A percentile compares a stretch with the other conserved stretches of the same genome.
phyloP scores from a whole-genome alignment of 1,140 invertebrate genomes.

The Drosophila parvula region DNA sequence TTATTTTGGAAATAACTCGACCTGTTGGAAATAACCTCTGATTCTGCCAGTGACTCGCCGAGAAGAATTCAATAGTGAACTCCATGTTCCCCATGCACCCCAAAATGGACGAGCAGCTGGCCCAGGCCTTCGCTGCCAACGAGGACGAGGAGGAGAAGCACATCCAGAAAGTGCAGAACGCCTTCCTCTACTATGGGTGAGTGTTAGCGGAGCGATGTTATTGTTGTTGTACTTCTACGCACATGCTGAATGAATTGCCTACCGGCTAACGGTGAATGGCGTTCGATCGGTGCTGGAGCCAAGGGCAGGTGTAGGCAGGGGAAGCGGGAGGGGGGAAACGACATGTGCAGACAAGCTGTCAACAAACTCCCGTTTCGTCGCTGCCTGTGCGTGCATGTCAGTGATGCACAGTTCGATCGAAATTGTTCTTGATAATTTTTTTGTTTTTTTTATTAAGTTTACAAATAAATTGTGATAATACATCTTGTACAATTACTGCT shows the following conservation, averaged over 20 bases:
- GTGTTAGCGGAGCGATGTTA: constrained; percentile 11
- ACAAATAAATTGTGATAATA: too few relatives aligned
- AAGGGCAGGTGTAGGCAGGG: too few relatives aligned
- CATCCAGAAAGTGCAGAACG: constrained; percentile 71
- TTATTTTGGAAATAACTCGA: constrained; percentile 14
- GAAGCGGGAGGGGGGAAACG: not conserved
- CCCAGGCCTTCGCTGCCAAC: constrained; percentile 53
- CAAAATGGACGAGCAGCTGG: constrained; percentile 62
- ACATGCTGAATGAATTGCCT: constrained; percentile 36
- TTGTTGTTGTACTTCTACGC: constrained; percentile 32
- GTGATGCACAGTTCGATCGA: constrained; percentile 5
- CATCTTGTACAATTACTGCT: too few relatives aligned
- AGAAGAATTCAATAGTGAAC: constrained; percentile 39
- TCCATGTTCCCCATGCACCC: constrained; percentile 69
- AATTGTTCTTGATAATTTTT: not conserved
- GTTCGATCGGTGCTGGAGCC: not conserved
- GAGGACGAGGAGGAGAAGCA: constrained; percentile 71
- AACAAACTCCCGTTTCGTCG: constrained; percentile 22
- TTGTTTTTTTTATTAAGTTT: not conserved
- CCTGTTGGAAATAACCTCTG: not conserved
- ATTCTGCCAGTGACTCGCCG: not conserved
- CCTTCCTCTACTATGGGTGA: constrained; percentile 73
- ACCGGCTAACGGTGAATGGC: constrained; percentile 18
- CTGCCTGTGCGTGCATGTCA: constrained; percentile 1
- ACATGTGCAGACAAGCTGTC: constrained; percentile 44